Percentiles rank a stretch among this genome's conserved stretches.
Evolutionary conservation across 2,113 vertebrate species (phyloP).

Genomic region (Coracopsis vasa): DNA sequence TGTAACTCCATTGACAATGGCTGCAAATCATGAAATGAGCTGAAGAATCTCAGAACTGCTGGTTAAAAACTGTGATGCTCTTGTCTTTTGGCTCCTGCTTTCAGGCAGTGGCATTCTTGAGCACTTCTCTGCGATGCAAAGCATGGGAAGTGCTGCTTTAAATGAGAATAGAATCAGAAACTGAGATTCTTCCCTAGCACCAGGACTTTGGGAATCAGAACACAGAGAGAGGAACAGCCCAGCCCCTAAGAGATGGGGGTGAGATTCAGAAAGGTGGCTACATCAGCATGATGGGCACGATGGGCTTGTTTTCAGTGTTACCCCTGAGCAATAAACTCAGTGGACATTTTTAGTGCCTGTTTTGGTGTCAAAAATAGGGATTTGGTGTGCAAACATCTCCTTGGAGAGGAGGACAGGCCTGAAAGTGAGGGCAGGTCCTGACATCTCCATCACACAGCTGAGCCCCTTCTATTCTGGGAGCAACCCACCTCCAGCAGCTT

Average conservation of each 20-base stretch:
- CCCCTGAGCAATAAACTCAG: neutral
- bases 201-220: neutral
- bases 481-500: neutral
- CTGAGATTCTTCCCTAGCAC: neutral
- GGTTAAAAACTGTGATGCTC: neutral
- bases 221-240: neutral
- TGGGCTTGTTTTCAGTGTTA: neutral
- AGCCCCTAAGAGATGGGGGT: neutral
- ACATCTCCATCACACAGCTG: rapidly evolving
- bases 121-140: neutral
- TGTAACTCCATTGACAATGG: constrained; percentile 10
- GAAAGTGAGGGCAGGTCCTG: neutral
- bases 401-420: neutral
- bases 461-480: neutral
- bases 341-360: neutral
- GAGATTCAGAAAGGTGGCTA: neutral
- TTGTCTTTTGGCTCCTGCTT: constrained; percentile 5
- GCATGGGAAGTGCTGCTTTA: neutral
- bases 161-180: neutral
- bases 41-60: neutral
- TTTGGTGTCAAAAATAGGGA: neutral
- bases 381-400: neutral
- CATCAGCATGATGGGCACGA: rapidly evolving
- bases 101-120: neutral
- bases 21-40: neutral